A percentile compares a stretch with the other conserved stretches of the same genome.
Conservation (phyloP, 2,888 invertebrate species). For the Dyspetes luteomarginatus region DNA sequence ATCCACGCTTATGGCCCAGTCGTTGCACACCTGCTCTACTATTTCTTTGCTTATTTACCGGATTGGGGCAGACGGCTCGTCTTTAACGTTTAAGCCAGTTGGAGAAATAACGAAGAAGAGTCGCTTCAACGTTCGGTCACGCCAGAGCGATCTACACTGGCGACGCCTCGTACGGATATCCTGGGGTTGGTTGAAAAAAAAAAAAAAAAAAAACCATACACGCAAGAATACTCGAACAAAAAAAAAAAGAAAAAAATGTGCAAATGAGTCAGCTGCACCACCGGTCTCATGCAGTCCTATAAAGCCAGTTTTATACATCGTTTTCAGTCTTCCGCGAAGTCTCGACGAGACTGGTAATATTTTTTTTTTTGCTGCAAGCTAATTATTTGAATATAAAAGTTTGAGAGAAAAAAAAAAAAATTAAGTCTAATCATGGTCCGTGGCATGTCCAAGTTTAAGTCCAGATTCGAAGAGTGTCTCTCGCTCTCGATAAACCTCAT, state of each 20-base stretch:
- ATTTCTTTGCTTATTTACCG: constrained; percentile 53
- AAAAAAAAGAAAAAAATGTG: constrained; percentile 8
- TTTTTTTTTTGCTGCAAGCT: not conserved
- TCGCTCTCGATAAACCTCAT: constrained; percentile 42
- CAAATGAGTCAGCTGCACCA: constrained; percentile 52
- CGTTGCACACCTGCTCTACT: constrained; percentile 47
- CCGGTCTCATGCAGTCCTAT: constrained; percentile 26
- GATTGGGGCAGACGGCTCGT: constrained; percentile 34
- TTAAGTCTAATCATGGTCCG: constrained; percentile 35
- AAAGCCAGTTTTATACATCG: not conserved
- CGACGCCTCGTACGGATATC: constrained; percentile 69
- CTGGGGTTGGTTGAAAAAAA: constrained; percentile 67
- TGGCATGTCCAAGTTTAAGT: constrained; percentile 41
- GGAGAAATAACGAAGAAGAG: constrained; percentile 45
- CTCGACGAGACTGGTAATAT: constrained; percentile 17
- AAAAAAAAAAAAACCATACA: no score
- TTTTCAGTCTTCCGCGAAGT: constrained; percentile 39
- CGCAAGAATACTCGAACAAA: no score
- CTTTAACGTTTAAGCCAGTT: constrained; percentile 53
- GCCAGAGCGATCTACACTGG: constrained; percentile 67
- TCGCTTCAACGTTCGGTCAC: constrained; percentile 67
- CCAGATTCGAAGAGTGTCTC: constrained; percentile 32
- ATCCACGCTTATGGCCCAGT: no score
- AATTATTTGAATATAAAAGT: not conserved
- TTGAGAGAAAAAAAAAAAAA: not conserved